phyloP scores from a whole-genome alignment of 92 coral and sea anemone species.

The Porites rus region DNA sequence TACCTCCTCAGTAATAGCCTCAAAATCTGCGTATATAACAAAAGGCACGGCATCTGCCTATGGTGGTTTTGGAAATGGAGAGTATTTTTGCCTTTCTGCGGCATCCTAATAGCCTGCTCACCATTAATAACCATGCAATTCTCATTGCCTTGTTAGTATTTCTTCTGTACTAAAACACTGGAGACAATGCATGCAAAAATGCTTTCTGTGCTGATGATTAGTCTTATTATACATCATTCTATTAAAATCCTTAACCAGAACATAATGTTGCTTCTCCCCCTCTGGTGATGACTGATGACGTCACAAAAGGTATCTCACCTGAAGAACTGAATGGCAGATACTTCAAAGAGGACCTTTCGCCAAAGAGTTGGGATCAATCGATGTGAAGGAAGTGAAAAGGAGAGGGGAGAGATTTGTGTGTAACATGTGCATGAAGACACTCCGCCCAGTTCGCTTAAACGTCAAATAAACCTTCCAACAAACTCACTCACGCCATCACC shows the following conservation, averaged over 20 bases:
- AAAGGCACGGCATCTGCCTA: background rate
- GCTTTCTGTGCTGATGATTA: background rate
- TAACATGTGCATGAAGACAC: no score
- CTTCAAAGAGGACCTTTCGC: no score
- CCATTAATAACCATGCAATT: background rate
- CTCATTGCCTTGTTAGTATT: background rate
- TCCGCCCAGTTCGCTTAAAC: no score
- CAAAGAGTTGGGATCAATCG: no score
- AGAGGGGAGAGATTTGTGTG: no score
- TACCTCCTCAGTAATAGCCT: background rate
- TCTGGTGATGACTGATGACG: no score
- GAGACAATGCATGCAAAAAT: background rate
- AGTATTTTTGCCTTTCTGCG: no score
- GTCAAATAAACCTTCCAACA: no score
- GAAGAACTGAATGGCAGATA: no score
- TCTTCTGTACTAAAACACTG: background rate
- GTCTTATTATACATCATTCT: background rate
- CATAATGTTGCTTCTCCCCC: background rate
- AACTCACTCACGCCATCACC: no score
- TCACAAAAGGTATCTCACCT: no score
- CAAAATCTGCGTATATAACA: conserved; percentile 23
- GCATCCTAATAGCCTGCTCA: background rate
- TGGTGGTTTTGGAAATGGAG: background rate
- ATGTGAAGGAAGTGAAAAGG: no score
- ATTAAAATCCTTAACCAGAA: background rate